phyloP scores from a whole-genome alignment of 2,888 invertebrate genomes.

The Hyles lineata region DNA sequence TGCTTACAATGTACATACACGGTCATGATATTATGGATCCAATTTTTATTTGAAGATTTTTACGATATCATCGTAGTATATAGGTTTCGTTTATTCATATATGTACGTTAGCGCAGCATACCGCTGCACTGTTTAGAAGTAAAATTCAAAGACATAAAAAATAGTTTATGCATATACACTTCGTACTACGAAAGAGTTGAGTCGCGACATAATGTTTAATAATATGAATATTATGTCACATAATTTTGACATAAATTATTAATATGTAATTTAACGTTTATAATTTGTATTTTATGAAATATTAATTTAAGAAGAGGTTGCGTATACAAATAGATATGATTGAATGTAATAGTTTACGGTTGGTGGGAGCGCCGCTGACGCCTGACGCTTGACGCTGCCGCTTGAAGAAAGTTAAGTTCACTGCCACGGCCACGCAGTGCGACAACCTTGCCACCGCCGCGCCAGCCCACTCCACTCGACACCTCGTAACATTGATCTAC shows the following conservation, averaged over 20 bases:
- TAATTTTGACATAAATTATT: not conserved
- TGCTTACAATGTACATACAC: too few relatives aligned
- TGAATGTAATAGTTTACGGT: conserved; percentile 63
- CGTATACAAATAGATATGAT: conserved; percentile 49
- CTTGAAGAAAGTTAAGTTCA: conserved; percentile 82
- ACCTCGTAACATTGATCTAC: conserved; percentile 56
- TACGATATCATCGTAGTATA: too few relatives aligned
- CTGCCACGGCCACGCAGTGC: conserved; percentile 79
- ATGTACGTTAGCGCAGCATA: too few relatives aligned
- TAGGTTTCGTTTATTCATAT: too few relatives aligned
- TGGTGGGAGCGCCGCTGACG: conserved; percentile 51
- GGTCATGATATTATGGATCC: too few relatives aligned
- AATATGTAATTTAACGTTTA: not conserved
- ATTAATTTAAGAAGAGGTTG: not conserved
- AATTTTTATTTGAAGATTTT: too few relatives aligned
- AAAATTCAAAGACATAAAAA: too few relatives aligned
- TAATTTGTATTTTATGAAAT: not conserved
- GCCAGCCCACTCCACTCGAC: conserved; percentile 35
- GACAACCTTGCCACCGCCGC: conserved; percentile 71
- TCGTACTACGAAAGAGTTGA: too few relatives aligned
- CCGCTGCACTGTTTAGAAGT: too few relatives aligned
- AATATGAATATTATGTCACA: too few relatives aligned
- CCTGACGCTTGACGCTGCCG: conserved; percentile 44
- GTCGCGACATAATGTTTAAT: too few relatives aligned
- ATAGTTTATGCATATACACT: too few relatives aligned